These are phyloP conservation scores for Epinephelus cyanopodus DNA, from an alignment of 2,113 vertebrate species.

Conservation along the genomic window DNA sequence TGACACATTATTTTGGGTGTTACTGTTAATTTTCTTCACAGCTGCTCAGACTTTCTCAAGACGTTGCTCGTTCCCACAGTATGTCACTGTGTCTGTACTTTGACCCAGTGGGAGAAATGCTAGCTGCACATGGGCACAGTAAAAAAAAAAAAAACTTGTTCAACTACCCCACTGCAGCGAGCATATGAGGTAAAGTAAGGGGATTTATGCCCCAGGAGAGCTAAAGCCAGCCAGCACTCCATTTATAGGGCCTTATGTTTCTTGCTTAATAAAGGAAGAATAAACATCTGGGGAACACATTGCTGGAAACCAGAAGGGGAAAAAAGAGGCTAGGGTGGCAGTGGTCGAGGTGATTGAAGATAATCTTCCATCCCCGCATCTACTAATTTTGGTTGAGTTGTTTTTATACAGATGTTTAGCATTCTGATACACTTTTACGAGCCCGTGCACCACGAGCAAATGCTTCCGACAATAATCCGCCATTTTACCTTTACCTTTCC, in stretches of 20 bases:
- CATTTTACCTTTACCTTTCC: conserved; percentile 58
- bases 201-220: conserved; percentile 77
- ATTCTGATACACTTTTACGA: conserved; percentile 69
- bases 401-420: conserved; percentile 78
- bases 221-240: conserved; percentile 71
- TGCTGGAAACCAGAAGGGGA: conserved; percentile 69
- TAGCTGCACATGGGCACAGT: conserved; percentile 65
- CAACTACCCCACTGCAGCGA: conserved; percentile 43
- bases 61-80: conserved; percentile 64
- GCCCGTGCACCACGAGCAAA: conserved; percentile 49
- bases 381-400: conserved; percentile 80
- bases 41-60: conserved; percentile 60
- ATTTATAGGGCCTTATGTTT: conserved; percentile 81
- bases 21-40: conserved; percentile 47
- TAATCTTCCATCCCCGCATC: conserved; percentile 68
- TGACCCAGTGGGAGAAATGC: conserved; percentile 58
- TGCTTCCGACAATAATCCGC: conserved; percentile 33
- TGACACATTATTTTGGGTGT: conserved; percentile 62
- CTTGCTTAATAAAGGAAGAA: conserved; percentile 79
- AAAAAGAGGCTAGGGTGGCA: conserved; percentile 72
- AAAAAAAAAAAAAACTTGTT: conserved; percentile 46
- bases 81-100: conserved; percentile 54
- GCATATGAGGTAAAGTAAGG: conserved; percentile 67
- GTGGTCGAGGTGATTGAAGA: conserved; percentile 80
- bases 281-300: conserved; percentile 87